phyloP scores from a whole-genome alignment of 2,888 invertebrate species.

The Smittia aterrima region DNA sequence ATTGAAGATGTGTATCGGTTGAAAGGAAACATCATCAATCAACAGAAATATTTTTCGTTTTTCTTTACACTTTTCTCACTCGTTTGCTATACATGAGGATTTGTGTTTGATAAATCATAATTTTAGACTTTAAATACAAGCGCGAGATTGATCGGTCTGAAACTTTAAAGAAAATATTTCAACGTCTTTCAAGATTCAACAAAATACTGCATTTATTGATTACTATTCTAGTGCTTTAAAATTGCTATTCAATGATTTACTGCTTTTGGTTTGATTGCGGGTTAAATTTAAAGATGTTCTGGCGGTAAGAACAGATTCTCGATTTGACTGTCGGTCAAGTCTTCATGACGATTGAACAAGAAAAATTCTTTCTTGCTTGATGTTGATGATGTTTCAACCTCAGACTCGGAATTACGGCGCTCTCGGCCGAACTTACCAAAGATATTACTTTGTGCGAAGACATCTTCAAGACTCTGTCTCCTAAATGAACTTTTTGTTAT shows the following conservation, averaged over 20 bases:
- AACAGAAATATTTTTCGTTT: not conserved
- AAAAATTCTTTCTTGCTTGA: conserved; percentile 30
- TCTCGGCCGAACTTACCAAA: conserved; percentile 71
- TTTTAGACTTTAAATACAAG: not conserved
- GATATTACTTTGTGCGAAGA: conserved; percentile 65
- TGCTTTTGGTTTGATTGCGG: not conserved
- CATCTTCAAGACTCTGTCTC: conserved; percentile 76
- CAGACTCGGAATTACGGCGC: conserved; percentile 69
- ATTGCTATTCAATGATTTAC: not conserved
- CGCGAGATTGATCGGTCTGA: not conserved
- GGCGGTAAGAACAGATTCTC: conserved; percentile 19
- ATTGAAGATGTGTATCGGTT: not conserved
- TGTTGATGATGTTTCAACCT: conserved; percentile 51
- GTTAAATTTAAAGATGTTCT: conserved; percentile 16
- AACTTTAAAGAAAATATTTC: not conserved
- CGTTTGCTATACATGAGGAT: not conserved
- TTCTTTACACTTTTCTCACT: not conserved
- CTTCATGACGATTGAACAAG: conserved; percentile 12
- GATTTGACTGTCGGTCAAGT: conserved; percentile 29
- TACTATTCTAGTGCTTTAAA: not conserved
- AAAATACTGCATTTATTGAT: conserved; percentile 7
- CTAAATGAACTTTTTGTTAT: conserved; percentile 51
- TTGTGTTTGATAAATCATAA: not conserved
- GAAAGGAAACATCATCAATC: conserved; percentile 1
- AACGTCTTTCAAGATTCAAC: not conserved